Evolutionary conservation across 2,797 vertebrate genomes (phyloP), one percentile per base, ranked within the genome.

Genomic region (Silurus lanzhouensis): DNA sequence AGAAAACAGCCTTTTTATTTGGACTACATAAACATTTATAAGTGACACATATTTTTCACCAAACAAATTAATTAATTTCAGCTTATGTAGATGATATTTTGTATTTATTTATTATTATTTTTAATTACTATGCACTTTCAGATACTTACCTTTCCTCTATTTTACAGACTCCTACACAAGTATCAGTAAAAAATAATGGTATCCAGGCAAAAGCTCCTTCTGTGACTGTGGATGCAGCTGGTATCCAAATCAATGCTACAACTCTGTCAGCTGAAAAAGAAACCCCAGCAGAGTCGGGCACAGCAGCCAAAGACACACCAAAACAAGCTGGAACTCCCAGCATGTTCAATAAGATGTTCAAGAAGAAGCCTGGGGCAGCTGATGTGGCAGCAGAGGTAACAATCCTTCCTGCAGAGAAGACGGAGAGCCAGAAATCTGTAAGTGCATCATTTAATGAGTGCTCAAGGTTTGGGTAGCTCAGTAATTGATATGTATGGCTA

Each of bases 341-440:
- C n/a, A 82, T 95, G 82, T 95, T 98, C 1, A 93, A 94, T 84
- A 97, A 93, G 88, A 84, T 97, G 89, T 97, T 98, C 91, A 96
- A 92, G 89, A 94, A 92, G 89, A 94, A 93, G 84, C 57, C 84
- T 80, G 92, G 74, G 61, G 71, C 87, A 10, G 13, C 13, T 44
- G 88, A 89, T 38, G 60, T 19, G 0, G 84, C 89, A 64, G 48
- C 17, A 0, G 93, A 86, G n/a, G 89, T 89, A 72, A 86, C 77
- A 60, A 68, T 82, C 0, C 88, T 89, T 82, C 63, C n/a, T 27
- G 88, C 25, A 93, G 90, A 79, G 67, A 75, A 87, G 80, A 88
- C 90, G 0, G 10, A 87, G 17, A 84, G 74, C 0, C 27, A 86
- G 55, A 83, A 85, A 0, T 80, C 80, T 87, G 94, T 95, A 88